Conservation (phyloP, 23 tunicate genomes). For the Styela clava region DNA sequence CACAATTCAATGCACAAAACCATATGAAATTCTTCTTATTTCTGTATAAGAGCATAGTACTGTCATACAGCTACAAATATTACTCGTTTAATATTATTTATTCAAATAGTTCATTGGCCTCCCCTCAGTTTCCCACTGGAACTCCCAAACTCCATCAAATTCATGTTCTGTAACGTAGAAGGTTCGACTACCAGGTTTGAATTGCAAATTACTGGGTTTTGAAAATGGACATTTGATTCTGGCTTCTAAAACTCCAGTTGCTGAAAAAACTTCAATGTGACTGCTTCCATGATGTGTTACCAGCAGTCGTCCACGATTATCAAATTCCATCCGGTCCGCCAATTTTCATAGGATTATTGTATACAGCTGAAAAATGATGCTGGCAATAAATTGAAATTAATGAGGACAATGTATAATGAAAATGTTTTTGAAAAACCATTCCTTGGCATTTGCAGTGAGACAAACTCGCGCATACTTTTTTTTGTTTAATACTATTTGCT, state of each 20-base stretch:
- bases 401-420: no score
- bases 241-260: constrained; percentile 37
- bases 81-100: no score
- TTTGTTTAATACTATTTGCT: no score
- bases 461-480: no score
- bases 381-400: no score
- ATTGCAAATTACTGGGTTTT: constrained; percentile 52
- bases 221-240: constrained; percentile 67
- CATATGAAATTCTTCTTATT: no score
- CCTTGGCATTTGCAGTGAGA: no score
- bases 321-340: constrained; percentile 83
- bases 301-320: constrained; percentile 35
- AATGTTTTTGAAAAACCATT: no score
- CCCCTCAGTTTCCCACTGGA: constrained; percentile 67
- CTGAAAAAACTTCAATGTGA: constrained; percentile 57
- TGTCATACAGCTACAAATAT: no score
- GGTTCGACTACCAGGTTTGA: constrained; percentile 30
- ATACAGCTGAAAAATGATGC: not conserved
- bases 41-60: no score
- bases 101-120: constrained; percentile 72
- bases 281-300: constrained; percentile 65
- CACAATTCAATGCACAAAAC: no score
- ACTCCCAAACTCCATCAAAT: constrained; percentile 61
- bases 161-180: no score
- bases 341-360: not conserved